phyloP scores from a whole-genome alignment of 2,797 vertebrate genomes.

The Limosa lapponica region DNA sequence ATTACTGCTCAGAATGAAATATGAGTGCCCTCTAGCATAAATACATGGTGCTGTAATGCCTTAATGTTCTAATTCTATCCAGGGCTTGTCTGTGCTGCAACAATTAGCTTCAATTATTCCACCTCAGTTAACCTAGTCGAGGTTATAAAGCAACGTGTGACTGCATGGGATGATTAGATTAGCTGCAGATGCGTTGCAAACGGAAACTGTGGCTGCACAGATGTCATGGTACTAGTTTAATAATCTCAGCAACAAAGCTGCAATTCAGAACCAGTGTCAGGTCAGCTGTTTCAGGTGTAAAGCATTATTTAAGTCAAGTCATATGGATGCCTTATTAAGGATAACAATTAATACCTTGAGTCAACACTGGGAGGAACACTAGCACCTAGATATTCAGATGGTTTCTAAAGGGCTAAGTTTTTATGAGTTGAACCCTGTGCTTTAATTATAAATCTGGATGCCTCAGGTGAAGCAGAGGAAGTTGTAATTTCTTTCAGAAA shows the following conservation, averaged over 20 bases:
- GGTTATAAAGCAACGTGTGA: not conserved
- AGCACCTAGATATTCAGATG: not conserved
- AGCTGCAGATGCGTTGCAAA: not conserved
- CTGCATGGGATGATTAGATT: not conserved
- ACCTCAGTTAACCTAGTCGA: not conserved
- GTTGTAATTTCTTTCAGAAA: not conserved
- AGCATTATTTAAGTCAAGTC: not conserved
- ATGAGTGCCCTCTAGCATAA: slow-evolving; percentile 43
- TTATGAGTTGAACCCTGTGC: not conserved
- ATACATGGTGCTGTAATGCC: slow-evolving; percentile 6
- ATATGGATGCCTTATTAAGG: not conserved
- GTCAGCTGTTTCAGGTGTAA: not conserved
- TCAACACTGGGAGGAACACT: not conserved
- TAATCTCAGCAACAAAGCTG: not conserved
- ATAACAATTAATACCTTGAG: not conserved
- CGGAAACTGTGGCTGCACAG: not conserved
- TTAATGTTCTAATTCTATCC: not conserved
- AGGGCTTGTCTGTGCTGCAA: not conserved
- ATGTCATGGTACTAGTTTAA: not conserved
- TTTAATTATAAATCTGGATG: not conserved
- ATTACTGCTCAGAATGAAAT: not conserved
- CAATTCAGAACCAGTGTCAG: not conserved
- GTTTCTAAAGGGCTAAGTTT: not conserved
- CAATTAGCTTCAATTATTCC: slow-evolving; percentile 25
- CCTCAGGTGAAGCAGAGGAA: not conserved